Evolutionary conservation across 2,888 invertebrate genomes (phyloP), one percentile per base, ranked within the genome.

Genomic region (Lasioglossum zephyrum): DNA sequence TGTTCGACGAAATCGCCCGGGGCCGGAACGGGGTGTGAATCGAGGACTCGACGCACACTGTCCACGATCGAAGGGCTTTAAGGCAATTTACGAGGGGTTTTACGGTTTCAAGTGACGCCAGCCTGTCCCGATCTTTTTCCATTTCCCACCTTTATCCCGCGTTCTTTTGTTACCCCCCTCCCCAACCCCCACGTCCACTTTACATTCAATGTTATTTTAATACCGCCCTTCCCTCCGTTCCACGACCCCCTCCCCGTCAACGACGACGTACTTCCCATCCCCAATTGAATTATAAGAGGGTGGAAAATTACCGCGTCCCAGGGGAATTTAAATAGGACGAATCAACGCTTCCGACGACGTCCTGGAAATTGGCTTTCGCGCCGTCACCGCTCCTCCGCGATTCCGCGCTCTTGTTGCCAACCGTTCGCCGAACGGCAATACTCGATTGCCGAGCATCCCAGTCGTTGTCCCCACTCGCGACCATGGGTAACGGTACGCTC

Each of bases 71-170:
- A 79, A 81, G 83, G 86, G 88, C 90, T 79, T 82, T 86, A 86
- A 87, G 86, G 84, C 90, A 88, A 90, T 89, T 89, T 89, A 88
- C 89, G 83, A 85, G 84, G 76, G 83, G 86, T 89, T 90, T 88
- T 90, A 89, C 86, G 80, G 87, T 87, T 87, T 87, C 81, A 77
- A 87, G 77, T 82, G 87, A 87, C 87, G 84, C 81, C 75, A 76
- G 39, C 31, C 79, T 73, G 77, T 80, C 73, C 80, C 53, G 77
- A 81, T 87, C 85, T 81, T 74, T 63, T 66, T 84, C 69, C 72
- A 31, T 74, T 79, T 77, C 57, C 73, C 22, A 57, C 49, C 70
- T 53, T 74, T 82, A 70, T 47, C 75, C 63, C 13, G 16, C 6
- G 6, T 60, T 13, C 53, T 49, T 66, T 47, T 26, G 49, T 69